Evolutionary conservation across 2,888 invertebrate species (phyloP).

Genomic region (Hipparchia sbordonii): DNA sequence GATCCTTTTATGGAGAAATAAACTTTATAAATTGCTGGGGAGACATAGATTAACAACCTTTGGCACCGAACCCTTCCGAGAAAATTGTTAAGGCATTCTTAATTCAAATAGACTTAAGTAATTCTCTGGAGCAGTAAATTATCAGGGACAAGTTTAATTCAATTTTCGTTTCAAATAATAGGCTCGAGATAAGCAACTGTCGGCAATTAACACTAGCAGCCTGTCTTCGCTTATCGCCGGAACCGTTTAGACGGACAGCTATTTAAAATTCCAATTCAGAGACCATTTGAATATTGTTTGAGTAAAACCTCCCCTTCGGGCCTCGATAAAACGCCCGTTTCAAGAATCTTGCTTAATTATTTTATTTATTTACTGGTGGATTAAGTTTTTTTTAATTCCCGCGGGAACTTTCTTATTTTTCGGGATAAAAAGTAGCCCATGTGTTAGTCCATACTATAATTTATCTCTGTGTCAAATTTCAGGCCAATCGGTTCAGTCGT

Average conservation of each 20-base stretch:
- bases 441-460: too few relatives aligned
- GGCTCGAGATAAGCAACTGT: constrained; percentile 28
- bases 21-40: not conserved
- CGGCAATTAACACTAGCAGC: constrained; percentile 33
- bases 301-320: constrained; percentile 12
- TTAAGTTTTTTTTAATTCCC: too few relatives aligned
- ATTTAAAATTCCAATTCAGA: constrained; percentile 39
- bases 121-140: constrained; percentile 15
- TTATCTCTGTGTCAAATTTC: too few relatives aligned
- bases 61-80: not conserved
- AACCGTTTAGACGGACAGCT: constrained; percentile 31
- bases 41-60: not conserved
- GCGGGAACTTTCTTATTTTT: not conserved
- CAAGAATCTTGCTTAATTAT: not conserved
- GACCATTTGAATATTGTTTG: constrained; percentile 23
- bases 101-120: constrained; percentile 12
- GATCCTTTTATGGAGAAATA: too few relatives aligned
- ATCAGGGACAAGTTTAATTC: constrained; percentile 30
- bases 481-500: too few relatives aligned
- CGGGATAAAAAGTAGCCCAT: too few relatives aligned
- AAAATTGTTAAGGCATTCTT: not conserved
- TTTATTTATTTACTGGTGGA: too few relatives aligned
- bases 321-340: constrained; percentile 6
- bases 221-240: constrained; percentile 33
- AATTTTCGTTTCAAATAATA: constrained; percentile 36